These are phyloP conservation scores for Ophiodon elongatus DNA, from an alignment of 2,113 vertebrate species.

Conservation along the genomic window DNA sequence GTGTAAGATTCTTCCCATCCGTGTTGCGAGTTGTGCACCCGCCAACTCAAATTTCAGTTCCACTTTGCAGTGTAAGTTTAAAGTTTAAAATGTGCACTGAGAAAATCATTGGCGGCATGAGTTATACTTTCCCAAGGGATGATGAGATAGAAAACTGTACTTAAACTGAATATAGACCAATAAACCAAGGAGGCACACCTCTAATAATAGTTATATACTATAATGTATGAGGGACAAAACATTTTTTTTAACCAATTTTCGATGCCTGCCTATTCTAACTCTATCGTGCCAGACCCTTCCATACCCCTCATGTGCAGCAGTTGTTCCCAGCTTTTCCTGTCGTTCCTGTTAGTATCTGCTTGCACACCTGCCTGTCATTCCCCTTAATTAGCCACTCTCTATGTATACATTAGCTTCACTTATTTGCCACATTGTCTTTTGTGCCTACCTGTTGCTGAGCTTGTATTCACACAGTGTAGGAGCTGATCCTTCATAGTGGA, in stretches of 20 bases:
- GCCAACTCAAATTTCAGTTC: not conserved
- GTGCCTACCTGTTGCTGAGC: slow-evolving; percentile 22
- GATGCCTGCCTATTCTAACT: not conserved
- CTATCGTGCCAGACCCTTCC: not conserved
- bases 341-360: not conserved
- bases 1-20: not conserved
- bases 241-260: not conserved
- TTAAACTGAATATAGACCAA: slow-evolving; percentile 2
- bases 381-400: not conserved
- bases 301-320: not conserved
- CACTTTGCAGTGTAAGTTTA: not conserved
- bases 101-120: not conserved
- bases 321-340: not conserved
- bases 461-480: not conserved
- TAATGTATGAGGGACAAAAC: not conserved
- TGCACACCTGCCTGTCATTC: not conserved
- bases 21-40: not conserved
- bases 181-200: not conserved
- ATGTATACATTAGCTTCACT: no score
- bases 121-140: not conserved
- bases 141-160: not conserved
- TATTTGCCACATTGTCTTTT: not conserved
- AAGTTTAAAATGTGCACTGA: slow-evolving; percentile 2
- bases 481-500: slow-evolving; percentile 20
- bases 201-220: not conserved